Conservation (phyloP, 64 coral and sea anemone genomes). For the Actinia tenebrosa region DNA sequence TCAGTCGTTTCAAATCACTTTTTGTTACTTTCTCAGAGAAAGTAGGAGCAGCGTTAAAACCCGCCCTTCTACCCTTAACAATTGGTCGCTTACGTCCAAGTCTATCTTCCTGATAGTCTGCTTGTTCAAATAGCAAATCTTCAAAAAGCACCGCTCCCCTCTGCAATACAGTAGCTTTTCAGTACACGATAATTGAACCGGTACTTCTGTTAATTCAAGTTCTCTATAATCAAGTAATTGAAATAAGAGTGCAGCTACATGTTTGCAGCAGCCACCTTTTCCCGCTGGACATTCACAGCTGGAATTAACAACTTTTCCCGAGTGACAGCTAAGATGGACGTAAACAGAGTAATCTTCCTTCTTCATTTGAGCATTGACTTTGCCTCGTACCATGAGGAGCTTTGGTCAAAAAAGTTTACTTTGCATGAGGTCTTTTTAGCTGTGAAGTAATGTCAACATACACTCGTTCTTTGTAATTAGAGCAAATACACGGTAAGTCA, state of each 20-base stretch:
- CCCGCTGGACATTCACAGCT: slow-evolving; percentile 36
- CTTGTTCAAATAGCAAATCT: slow-evolving; percentile 33
- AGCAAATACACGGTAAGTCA: too few species aligned
- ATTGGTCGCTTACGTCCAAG: slow-evolving; percentile 15
- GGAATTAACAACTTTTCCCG: slow-evolving; percentile 23
- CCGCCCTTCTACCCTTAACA: slow-evolving; percentile 26
- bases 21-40: slow-evolving; percentile 25
- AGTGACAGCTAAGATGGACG: background rate
- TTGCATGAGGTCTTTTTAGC: too few species aligned
- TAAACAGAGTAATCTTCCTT: slow-evolving; percentile 33
- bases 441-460: too few species aligned
- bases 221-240: slow-evolving; percentile 38
- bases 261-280: slow-evolving; percentile 42
- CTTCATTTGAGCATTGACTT: slow-evolving; percentile 35
- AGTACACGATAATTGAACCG: slow-evolving; percentile 27
- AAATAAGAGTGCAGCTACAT: slow-evolving; percentile 44
- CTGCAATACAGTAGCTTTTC: slow-evolving; percentile 17
- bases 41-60: slow-evolving; percentile 7
- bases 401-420: background rate
- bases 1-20: slow-evolving; percentile 31
- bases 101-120: slow-evolving; percentile 18
- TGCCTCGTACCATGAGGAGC: slow-evolving; percentile 1
- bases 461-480: too few species aligned
- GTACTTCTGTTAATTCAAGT: slow-evolving; percentile 36
- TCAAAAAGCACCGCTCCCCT: slow-evolving; percentile 16